Percentiles rank a stretch among this genome's conserved stretches.
phyloP scores from a whole-genome alignment of 2,797 vertebrate species.

The Rhynchonycteris naso region DNA sequence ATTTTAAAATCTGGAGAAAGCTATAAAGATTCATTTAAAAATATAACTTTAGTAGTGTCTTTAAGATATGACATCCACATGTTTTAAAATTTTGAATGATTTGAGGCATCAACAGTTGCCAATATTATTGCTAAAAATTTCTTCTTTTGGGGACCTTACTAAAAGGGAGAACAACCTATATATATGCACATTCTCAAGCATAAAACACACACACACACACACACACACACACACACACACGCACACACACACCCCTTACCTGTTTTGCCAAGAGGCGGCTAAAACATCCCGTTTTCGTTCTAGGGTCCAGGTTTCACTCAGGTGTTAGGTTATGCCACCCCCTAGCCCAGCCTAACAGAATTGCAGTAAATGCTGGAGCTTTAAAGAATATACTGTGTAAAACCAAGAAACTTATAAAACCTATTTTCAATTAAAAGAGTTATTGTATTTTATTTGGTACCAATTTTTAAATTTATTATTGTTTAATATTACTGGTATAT shows the following conservation, averaged over 20 bases:
- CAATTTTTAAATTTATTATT: background rate
- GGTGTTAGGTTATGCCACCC: slow-evolving; percentile 59
- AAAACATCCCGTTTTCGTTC: slow-evolving; percentile 24
- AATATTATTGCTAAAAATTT: slow-evolving; percentile 35
- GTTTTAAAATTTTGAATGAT: background rate
- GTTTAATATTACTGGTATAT: slow-evolving; percentile 45
- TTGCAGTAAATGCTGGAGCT: slow-evolving; percentile 37
- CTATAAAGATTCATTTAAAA: background rate
- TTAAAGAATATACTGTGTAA: slow-evolving; percentile 42
- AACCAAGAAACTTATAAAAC: background rate
- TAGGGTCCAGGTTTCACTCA: slow-evolving; percentile 1
- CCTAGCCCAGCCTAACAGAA: slow-evolving; percentile 44
- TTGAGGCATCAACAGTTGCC: slow-evolving; percentile 8
- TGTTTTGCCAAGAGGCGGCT: background rate
- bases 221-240: too few species aligned
- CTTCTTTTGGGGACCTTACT: background rate
- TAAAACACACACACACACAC: background rate
- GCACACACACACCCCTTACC: background rate
- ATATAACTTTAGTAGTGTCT: slow-evolving; percentile 1
- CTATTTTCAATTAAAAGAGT: background rate
- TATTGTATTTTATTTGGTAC: background rate
- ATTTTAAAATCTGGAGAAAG: background rate
- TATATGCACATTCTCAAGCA: background rate
- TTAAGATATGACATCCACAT: background rate
- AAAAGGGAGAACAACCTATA: background rate